phyloP scores from a whole-genome alignment of 2,113 vertebrate genomes.

The Hymenochirus boettgeri region DNA sequence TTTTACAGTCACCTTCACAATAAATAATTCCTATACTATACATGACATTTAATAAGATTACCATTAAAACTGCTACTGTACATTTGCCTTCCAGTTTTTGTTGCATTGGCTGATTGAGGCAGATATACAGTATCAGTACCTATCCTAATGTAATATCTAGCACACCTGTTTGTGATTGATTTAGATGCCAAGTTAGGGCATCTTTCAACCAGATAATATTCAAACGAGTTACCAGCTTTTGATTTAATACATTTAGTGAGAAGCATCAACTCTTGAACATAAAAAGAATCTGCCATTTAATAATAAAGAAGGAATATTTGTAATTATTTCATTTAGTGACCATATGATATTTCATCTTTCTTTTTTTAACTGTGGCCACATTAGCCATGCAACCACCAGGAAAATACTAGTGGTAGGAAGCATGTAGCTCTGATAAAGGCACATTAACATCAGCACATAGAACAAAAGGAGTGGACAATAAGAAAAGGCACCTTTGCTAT shows the following conservation, averaged over 20 bases:
- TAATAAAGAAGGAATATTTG: too few relatives aligned
- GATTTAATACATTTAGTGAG: slow-evolving; percentile 53
- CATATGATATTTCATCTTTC: too few relatives aligned
- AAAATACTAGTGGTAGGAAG: neutral
- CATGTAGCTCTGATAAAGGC: slow-evolving; percentile 40
- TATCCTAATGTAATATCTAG: slow-evolving; percentile 63
- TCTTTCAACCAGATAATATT: slow-evolving; percentile 57
- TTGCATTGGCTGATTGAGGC: slow-evolving; percentile 46
- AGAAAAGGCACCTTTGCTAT: slow-evolving; percentile 52
- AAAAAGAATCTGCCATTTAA: slow-evolving; percentile 49
- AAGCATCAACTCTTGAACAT: slow-evolving; percentile 56
- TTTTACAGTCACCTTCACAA: too few relatives aligned
- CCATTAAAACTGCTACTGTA: too few relatives aligned
- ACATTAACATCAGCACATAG: slow-evolving; percentile 19
- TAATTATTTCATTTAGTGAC: too few relatives aligned
- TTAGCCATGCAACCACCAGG: neutral
- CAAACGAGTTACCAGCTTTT: slow-evolving; percentile 52
- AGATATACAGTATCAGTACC: slow-evolving; percentile 56
- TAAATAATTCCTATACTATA: too few relatives aligned
- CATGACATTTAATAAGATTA: too few relatives aligned
- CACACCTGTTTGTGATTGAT: slow-evolving; percentile 62
- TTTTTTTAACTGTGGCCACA: too few relatives aligned
- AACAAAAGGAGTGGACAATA: slow-evolving; percentile 54
- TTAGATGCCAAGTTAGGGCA: slow-evolving; percentile 65
- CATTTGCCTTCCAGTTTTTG: too few relatives aligned